Evolutionary conservation across 1,140 invertebrate genomes (phyloP), one percentile per base, ranked within the genome.

Genomic region (Anoplolepis gracilipes): DNA sequence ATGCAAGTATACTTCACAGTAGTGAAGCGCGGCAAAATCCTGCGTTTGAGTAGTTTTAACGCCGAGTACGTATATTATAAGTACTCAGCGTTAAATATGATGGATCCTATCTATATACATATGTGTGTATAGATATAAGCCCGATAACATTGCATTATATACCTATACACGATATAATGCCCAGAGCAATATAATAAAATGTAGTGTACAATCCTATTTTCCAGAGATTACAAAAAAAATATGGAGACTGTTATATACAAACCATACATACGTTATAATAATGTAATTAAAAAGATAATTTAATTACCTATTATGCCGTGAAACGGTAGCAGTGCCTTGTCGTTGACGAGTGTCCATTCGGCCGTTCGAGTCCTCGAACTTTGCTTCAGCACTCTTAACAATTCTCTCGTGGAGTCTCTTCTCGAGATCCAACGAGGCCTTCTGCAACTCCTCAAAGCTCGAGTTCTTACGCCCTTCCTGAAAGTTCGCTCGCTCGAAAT

Each of bases 331-430:
- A 7, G 64, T 42, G 28, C 28, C 30, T 10, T 82, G 72, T n/a
- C 86, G 69, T 79, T 87, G 85, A 7, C 36, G 46, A 22, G 1
- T 65, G 16, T 81, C 84, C 33, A 69, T 39, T 10, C 42, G 73
- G 0, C n/a, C 10, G 49, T 76, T n/a, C 7, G 77, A 28, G 75
- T 88, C 75, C 22, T 87, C 85, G 8, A 87, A 87, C 19, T 79
- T 88, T 1, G 64, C 42, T 49, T 88, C 85, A 25, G 69, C 73
- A 33, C 49, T 87, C 64, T 85, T 92, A 25, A 92, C 65, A 75
- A 90, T 93, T 69, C 90, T 88, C 76, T 94, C 92, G 65, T 93
- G 93, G 13, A 94, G 86, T 11, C 90, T 87, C 87, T 92, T 93
- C 61, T 93, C 92, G 8, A 94, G 89, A 77, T 93, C 93, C 25